Percentiles rank a stretch among this genome's conserved stretches.
phyloP scores from a whole-genome alignment of 2,797 vertebrate species.

The Amniataba percoides region DNA sequence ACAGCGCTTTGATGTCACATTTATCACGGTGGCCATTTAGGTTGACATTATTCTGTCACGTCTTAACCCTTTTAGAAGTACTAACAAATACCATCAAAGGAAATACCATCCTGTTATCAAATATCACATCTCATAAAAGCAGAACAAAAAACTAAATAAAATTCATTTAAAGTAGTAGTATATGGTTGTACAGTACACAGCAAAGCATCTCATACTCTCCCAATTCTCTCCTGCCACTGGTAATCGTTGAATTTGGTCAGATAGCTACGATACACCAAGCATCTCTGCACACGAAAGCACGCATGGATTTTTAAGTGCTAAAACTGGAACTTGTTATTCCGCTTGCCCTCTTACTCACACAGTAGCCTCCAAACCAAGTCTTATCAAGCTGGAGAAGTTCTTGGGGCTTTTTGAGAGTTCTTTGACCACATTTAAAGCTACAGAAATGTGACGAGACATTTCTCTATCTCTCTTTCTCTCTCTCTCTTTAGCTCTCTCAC shows the following conservation, averaged over 20 bases:
- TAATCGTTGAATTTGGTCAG: constrained; percentile 47
- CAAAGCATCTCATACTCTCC: neutral
- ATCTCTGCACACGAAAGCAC: constrained; percentile 28
- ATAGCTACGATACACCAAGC: constrained; percentile 35
- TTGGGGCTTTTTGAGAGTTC: constrained; percentile 1
- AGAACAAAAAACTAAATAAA: neutral
- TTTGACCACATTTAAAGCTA: constrained; percentile 39
- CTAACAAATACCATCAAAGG: constrained; percentile 13
- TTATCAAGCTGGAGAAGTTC: constrained; percentile 45
- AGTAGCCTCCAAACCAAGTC: constrained; percentile 40
- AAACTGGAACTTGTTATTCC: constrained; percentile 41
- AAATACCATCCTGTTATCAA: constrained; percentile 18
- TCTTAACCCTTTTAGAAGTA: constrained; percentile 1
- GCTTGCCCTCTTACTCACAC: constrained; percentile 36
- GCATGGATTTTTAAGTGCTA: constrained; percentile 32
- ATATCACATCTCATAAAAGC: neutral
- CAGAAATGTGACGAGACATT: constrained; percentile 5
- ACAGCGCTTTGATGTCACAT: constrained; percentile 59
- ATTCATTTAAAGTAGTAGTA: neutral
- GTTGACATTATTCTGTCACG: constrained; percentile 7
- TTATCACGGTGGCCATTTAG: constrained; percentile 6
- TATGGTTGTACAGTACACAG: neutral
- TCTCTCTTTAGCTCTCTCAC: neutral
- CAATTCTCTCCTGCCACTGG: neutral
- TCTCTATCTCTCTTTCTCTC: constrained; percentile 1